Evolutionary conservation across 2,888 invertebrate genomes (phyloP).

Genomic region (Netelia virgata): DNA sequence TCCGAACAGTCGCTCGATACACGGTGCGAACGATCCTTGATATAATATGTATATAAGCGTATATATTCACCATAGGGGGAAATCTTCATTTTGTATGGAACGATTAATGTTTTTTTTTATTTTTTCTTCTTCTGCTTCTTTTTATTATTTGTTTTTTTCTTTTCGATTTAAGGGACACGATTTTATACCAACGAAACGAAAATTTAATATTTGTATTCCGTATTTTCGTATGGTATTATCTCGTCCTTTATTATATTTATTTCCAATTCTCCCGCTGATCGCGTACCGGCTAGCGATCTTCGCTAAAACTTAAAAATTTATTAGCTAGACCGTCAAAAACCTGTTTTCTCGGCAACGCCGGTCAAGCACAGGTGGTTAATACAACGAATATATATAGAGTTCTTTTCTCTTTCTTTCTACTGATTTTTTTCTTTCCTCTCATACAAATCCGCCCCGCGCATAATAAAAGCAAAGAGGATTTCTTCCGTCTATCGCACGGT

Average conservation of each 20-base stretch:
- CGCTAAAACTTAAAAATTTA: not conserved
- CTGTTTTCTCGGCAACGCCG: not conserved
- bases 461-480: constrained; percentile 8
- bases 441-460: too few relatives aligned
- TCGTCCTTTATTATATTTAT: not conserved
- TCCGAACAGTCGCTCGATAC: constrained; percentile 8
- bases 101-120: not conserved
- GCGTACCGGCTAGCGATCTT: not conserved
- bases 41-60: not conserved
- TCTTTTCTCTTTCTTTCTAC: too few relatives aligned
- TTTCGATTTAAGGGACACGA: too few relatives aligned
- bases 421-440: too few relatives aligned
- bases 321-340: not conserved
- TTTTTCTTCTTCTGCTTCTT: not conserved
- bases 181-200: too few relatives aligned
- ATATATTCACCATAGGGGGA: not conserved
- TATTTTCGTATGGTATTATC: too few relatives aligned
- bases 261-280: not conserved
- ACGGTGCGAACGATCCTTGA: constrained; percentile 9
- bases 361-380: not conserved
- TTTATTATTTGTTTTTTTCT: too few relatives aligned
- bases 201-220: too few relatives aligned
- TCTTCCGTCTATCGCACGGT: not conserved
- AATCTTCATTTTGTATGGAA: not conserved
- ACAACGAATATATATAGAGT: not conserved